Evolutionary conservation across 2,113 vertebrate species (phyloP), one percentile per base, ranked within the genome.

Genomic region (Antechinus stuartii): DNA sequence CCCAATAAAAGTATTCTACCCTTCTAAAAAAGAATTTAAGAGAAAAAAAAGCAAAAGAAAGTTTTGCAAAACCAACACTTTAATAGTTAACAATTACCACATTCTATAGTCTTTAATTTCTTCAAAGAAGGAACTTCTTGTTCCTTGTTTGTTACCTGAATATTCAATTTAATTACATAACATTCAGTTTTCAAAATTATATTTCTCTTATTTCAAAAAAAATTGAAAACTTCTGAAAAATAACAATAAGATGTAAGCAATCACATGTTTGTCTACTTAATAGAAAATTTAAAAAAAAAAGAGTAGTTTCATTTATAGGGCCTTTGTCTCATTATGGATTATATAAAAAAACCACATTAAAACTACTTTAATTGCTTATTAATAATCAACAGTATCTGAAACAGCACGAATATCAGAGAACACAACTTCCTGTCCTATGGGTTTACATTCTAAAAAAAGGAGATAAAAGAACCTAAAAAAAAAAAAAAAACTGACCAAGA

Each of bases 311-410:
- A 11, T 84, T 93, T 55, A 61, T 7, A 49, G 9, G 54, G 26
- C 53, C 84, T 57, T 92, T 61, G 35, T 91, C 55, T 47, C 91
- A 68, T 0, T 9, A 54, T 27, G 25, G 14, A 54, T 93, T 90
- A 93, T 35, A 61, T 16, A 91, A 42, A 90, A 91, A 46, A 10
- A 91, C 14, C 42, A 50, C 14, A 90, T 3, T 91, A 30, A 84
- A 23, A 76, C 49, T 42, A 5, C 54, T 91, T 96, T 52, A 91
- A 76, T n/a, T 22, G 56, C 47, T 12, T 93, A 52, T 25, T 91
- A 23, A 94, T 10, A 50, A 93, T 90, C n/a, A 54, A 47, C 96
- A 94, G 46, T 54, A 54, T 23, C 6, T 93, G 11, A 1, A 93
- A 10, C 10, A 53, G 1, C 91, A 91, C 90, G 91, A 35, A 92